Percentiles rank a stretch among this genome's conserved stretches.
These are phyloP conservation scores for Chlorocebus sabaeus DNA, from an alignment of 2,113 vertebrate species.

Conservation along the genomic window DNA sequence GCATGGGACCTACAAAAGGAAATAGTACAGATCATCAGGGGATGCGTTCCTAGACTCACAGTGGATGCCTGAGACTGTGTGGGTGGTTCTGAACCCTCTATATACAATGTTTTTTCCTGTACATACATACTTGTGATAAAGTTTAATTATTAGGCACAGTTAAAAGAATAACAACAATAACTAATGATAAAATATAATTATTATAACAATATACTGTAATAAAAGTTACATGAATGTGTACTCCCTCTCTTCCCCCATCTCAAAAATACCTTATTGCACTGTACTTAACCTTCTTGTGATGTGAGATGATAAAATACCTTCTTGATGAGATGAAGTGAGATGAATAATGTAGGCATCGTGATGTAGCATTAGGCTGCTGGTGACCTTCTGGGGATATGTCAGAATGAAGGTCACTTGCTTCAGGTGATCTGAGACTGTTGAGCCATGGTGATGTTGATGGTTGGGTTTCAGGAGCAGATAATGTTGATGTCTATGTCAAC, in stretches of 20 bases:
- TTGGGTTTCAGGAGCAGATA: background rate
- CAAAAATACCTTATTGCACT: background rate
- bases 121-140: background rate
- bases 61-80: background rate
- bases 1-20: background rate
- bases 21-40: background rate
- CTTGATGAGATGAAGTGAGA: background rate
- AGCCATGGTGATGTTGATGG: background rate
- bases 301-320: background rate
- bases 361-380: background rate
- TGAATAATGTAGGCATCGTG: background rate
- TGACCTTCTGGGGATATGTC: background rate
- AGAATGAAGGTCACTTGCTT: background rate
- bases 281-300: background rate
- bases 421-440: background rate
- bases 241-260: background rate
- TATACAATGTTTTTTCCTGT: background rate
- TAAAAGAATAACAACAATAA: background rate
- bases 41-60: background rate
- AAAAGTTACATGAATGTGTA: background rate
- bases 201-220: background rate
- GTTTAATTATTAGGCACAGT: background rate
- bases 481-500: background rate
- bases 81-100: background rate
- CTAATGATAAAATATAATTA: too few species aligned